These are phyloP conservation scores for Hydropsyche betteni DNA, from an alignment of 2,888 invertebrate species.

Conservation along the genomic window DNA sequence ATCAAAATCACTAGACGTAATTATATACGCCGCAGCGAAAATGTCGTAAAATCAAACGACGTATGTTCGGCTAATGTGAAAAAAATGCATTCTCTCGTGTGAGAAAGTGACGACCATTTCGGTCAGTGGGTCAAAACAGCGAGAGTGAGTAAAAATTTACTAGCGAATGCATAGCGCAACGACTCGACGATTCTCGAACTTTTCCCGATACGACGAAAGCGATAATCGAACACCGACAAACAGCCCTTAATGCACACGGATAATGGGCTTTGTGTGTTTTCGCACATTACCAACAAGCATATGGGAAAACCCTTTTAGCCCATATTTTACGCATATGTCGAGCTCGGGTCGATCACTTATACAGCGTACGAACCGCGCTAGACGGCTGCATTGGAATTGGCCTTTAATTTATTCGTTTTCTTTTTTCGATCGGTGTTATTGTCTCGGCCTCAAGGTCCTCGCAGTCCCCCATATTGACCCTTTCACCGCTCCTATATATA, in stretches of 20 bases:
- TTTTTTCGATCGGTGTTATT: too few relatives aligned
- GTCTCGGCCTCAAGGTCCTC: too few relatives aligned
- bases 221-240: not conserved
- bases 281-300: not conserved
- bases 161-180: constrained; percentile 1
- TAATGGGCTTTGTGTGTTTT: constrained; percentile 26
- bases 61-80: not conserved
- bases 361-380: too few relatives aligned
- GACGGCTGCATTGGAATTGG: too few relatives aligned
- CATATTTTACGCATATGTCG: too few relatives aligned
- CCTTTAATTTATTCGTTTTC: too few relatives aligned
- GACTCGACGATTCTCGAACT: too few relatives aligned
- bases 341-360: too few relatives aligned
- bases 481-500: too few relatives aligned
- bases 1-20: not conserved
- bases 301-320: too few relatives aligned
- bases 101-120: constrained; percentile 2
- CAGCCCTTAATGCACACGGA: not conserved
- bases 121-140: constrained; percentile 16
- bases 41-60: not conserved
- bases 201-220: not conserved
- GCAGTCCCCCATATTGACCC: too few relatives aligned
- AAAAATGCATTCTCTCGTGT: not conserved
- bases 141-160: constrained; percentile 7
- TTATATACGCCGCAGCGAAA: not conserved